Evolutionary conservation across 2,888 invertebrate species (phyloP), one percentile per base, ranked within the genome.

Genomic region (Calameuta pallipes): DNA sequence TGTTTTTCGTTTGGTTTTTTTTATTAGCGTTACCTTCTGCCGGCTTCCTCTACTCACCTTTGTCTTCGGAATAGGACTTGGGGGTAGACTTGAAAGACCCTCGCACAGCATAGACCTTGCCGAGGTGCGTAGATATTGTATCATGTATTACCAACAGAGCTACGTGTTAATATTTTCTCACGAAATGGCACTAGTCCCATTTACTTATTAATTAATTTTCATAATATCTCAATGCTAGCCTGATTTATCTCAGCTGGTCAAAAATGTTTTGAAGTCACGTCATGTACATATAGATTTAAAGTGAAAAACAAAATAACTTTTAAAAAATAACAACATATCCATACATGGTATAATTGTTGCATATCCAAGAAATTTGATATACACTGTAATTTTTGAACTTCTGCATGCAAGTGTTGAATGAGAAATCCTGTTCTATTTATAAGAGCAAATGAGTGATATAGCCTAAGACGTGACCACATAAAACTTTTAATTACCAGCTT

Each of bases 61-160:
- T 88, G 83, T 89, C 90, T 91, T 91, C 91, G 83, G 87, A 86
- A 86, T 91, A 90, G 90, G 89, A 90, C 91, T 91, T 90, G 91
- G 91, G 88, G 91, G 90, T 90, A 91, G 90, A 91, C 91, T 90
- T 90, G 91, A 89, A 90, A 91, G 91, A 91, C 91, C 91, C 91
- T 91, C 90, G 89, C 88, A 90, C 91, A 91, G 91, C 91, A 91
- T 90, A 91, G 91, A 91, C 91, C 91, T 91, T 91, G 91, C 91
- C 91, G 88, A 91, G 90, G 89, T 90, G 91, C 91, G 91, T 89
- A 91, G 91, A 91, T 90, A 91, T 91, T 89, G 91, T 91, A 91
- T 91, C 91, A 91, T 91, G 91, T 91, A 91, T 91, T 91, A 91
- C 90, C 91, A 91, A 91, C 91, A 91, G 91, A 91, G 90, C 91